Evolutionary conservation across 2,113 vertebrate species (phyloP), one percentile per base, ranked within the genome.

Genomic region (Anarrhichthys ocellatus): DNA sequence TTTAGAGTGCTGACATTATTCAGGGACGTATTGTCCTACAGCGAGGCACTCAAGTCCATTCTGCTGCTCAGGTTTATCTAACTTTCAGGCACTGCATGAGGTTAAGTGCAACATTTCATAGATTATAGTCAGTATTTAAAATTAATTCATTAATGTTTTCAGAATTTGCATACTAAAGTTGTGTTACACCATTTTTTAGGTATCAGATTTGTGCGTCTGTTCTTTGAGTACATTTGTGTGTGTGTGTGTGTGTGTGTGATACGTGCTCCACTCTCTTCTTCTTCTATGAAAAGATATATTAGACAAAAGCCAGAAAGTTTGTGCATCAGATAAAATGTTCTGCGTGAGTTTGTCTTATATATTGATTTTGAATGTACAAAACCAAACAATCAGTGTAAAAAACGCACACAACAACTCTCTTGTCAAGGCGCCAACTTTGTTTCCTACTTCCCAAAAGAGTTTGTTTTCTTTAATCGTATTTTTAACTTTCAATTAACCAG

Each of bases 1-100:
- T 69, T 13, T 66, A 40, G 56, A 10, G 34, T 9, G 44, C 14
- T 76, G 72, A 72, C 58, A 42, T 74, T 27, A 71, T 24, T 18
- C 13, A 3, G 74, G 11, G 4, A 40, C 63, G 24, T 44, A 1
- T 13, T 2, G 32, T n/a, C 20, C 32, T 46, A 1, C 29, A 46
- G 40, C 65, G 18, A 46, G 3, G 24, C 58, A 32, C 24, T 58
- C 4, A 29, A 54, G 20, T 54, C 56, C 50, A 22, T 18, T 52
- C 44, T 34, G 34, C 34, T 34, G 34, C 34, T 34, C 34, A 34
- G 3, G 34, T 34, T 34, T 34, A 34, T 34, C 5, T 22, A 52
- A 58, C 1, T 5, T 58, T 1, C 56, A 13, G 56, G n/a, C 24
- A 5, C 56, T 58, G 56, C n/a, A 27, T 10, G 34, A 34, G 34